Conservation (phyloP, 2,888 invertebrate species). For the Cyclophora albipunctata region DNA sequence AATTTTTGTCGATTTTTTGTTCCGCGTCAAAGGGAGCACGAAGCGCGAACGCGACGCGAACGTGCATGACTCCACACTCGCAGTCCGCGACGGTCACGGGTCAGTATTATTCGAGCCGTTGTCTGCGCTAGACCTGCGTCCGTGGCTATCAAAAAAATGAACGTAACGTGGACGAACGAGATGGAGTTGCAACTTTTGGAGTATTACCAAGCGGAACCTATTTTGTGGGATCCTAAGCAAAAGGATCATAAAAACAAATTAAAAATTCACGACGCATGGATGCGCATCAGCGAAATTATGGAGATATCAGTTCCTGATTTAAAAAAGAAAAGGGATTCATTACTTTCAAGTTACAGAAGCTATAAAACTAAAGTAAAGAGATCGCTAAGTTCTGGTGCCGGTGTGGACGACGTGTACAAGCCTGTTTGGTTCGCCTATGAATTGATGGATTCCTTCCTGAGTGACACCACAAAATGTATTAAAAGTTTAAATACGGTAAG, state of each 20-base stretch:
- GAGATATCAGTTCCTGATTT: conserved; percentile 4
- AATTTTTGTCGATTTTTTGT: too few species aligned
- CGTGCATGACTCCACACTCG: background rate
- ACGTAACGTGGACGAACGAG: conserved; percentile 3
- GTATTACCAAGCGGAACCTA: conserved; percentile 7
- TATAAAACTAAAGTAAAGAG: conserved; percentile 3
- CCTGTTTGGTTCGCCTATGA: background rate
- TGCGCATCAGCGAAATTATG: conserved; percentile 7
- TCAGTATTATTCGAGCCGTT: background rate
- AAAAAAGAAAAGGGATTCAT: background rate
- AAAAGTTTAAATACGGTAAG: conserved; percentile 5
- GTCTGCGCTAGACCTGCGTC: background rate
- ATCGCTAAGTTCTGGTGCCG: background rate
- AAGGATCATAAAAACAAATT: conserved; percentile 8
- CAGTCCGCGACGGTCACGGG: background rate
- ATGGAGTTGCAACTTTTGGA: conserved; percentile 2
- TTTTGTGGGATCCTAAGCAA: conserved; percentile 8
- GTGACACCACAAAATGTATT: conserved; percentile 1
- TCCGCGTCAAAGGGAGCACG: background rate
- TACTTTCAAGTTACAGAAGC: background rate
- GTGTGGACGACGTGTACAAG: background rate
- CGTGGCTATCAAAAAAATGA: background rate
- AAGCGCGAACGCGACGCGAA: background rate
- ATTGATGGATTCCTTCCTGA: conserved; percentile 1
- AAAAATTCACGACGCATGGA: conserved; percentile 12